A percentile compares a stretch with the other conserved stretches of the same genome.
phyloP scores from a whole-genome alignment of 2,888 invertebrate species.

The Athalia cordata region DNA sequence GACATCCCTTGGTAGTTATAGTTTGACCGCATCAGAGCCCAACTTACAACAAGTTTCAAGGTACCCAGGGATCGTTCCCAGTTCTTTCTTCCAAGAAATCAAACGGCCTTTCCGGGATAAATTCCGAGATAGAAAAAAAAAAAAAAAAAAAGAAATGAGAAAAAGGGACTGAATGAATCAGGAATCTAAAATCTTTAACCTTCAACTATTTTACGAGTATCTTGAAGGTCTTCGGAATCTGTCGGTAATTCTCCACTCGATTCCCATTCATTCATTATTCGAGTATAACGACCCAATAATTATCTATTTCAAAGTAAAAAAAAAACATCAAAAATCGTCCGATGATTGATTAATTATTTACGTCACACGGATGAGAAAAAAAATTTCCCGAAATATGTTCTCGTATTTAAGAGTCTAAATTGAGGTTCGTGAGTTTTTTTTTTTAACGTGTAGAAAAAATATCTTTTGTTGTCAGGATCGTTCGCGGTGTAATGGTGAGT shows the following conservation, averaged over 20 bases:
- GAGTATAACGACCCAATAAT: too few relatives aligned
- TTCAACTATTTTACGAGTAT: neutral
- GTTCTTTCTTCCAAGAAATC: conserved; percentile 69
- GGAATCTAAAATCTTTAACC: conserved; percentile 53
- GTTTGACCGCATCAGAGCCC: conserved; percentile 47
- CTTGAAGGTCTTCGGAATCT: neutral
- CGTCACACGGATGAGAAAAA: too few relatives aligned
- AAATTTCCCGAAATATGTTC: too few relatives aligned
- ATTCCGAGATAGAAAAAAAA: conserved; percentile 71
- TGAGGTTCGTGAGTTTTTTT: too few relatives aligned
- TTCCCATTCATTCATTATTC: too few relatives aligned
- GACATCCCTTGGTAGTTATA: conserved; percentile 34
- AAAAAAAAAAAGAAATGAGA: conserved; percentile 41
- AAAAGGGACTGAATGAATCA: conserved; percentile 72
- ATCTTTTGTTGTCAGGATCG: too few relatives aligned
- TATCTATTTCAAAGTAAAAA: neutral
- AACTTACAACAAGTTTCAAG: conserved; percentile 24
- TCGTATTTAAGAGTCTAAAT: too few relatives aligned
- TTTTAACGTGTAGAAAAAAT: too few relatives aligned
- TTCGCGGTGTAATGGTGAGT: too few relatives aligned
- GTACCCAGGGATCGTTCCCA: conserved; percentile 51
- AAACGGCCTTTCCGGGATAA: conserved; percentile 73
- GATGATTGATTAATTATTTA: too few relatives aligned
- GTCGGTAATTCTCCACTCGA: too few relatives aligned
- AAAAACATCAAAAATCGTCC: too few relatives aligned